Evolutionary conservation across 2,797 vertebrate species (phyloP).

Genomic region (Sciurus vulgaris): DNA sequence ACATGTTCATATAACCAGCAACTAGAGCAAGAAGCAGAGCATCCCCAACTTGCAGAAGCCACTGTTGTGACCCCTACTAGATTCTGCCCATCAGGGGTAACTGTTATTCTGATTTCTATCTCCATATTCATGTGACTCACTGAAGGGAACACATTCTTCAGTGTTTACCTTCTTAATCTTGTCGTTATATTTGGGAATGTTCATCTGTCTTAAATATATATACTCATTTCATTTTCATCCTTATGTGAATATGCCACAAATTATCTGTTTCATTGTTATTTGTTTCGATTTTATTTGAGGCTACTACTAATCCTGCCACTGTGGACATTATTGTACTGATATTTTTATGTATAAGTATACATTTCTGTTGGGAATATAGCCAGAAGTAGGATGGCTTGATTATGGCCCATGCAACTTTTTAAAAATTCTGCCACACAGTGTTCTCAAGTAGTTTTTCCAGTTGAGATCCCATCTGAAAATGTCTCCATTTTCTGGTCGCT

Average conservation of each 20-base stretch:
- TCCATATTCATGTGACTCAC: background rate
- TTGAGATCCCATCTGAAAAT: background rate
- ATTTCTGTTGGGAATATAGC: background rate
- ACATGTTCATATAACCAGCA: background rate
- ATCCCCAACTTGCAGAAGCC: background rate
- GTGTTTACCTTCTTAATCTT: background rate
- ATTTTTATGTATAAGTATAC: background rate
- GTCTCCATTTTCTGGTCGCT: background rate
- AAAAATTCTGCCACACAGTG: background rate
- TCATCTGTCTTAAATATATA: background rate
- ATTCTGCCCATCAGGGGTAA: background rate
- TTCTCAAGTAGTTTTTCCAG: background rate
- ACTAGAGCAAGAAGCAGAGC: background rate
- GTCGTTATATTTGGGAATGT: background rate
- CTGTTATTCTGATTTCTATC: background rate
- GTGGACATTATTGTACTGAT: background rate
- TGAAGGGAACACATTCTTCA: background rate
- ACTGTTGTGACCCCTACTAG: background rate
- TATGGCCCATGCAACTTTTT: background rate
- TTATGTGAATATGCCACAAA: background rate
- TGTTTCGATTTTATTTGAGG: background rate
- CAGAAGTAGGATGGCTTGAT: background rate
- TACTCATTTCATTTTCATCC: background rate
- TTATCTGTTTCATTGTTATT: slow-evolving; percentile 39
- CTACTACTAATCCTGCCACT: slow-evolving; percentile 16